Evolutionary conservation across 2,113 vertebrate genomes (phyloP), one percentile per base, ranked within the genome.

Genomic region (Aptenodytes patagonicus): DNA sequence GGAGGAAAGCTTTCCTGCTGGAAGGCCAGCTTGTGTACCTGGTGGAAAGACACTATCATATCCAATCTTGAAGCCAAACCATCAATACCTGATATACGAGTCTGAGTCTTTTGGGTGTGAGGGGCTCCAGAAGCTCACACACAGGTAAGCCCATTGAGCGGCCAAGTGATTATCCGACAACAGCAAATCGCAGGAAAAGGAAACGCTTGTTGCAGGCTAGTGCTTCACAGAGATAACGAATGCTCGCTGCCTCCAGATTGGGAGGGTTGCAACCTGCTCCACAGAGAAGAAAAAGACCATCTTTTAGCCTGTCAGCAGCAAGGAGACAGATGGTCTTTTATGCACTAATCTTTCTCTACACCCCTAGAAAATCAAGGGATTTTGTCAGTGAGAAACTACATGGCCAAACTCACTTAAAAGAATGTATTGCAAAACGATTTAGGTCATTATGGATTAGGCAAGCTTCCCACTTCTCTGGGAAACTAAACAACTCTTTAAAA

Each of bases 301-400:
- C 32, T 84, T 95, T 77, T 44, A 93, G 72, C n/a, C 70, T 85
- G 87, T 88, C 87, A 96, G 76, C 79, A 87, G 89, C 79, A n/a
- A 73, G 90, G 87, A 93, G 44, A 76, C 96, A 97, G 96, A 96
- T 96, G 94, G 85, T 83, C 84, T 93, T 96, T 97, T 94, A 93
- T 95, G 76, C 47, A n/a, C 90, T 95, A 80, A 95, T 93, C 90
- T 92, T 92, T 21, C 80, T 31, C 75, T 82, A 29, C 44, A 78
- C 69, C 86, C 61, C 51, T 49, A 82, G 91, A 95, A 93, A 95
- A 89, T 62, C 47, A 80, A 94, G 55, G 81, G 70, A 91, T 93
- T 97, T 94, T 85, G 40, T 66, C 84, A 89, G 68, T 17, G 80
- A 95, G 65, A 49, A 88, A 58, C 83, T 72, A 46, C 83, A 16